Evolutionary conservation across 2,797 vertebrate genomes (phyloP).

Genomic region (Passerculus sandwichensis): DNA sequence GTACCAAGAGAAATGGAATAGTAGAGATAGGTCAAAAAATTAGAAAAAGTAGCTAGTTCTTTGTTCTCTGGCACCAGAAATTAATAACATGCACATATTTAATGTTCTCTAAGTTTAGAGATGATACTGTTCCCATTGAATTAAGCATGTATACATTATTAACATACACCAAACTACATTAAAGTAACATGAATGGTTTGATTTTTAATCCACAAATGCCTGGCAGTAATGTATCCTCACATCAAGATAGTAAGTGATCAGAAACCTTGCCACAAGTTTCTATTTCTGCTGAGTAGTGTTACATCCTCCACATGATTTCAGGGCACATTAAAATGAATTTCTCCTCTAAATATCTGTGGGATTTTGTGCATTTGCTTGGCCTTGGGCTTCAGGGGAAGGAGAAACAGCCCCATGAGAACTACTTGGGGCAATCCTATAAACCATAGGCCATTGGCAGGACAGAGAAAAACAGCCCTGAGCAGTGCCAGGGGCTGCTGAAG

Average conservation of each 20-base stretch:
- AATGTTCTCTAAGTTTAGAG: conserved; percentile 4
- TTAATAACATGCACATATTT: conserved; percentile 33
- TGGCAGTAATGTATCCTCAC: conserved; percentile 25
- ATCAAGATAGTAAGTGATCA: conserved; percentile 11
- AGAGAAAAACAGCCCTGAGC: not conserved
- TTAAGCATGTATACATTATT: conserved; percentile 54
- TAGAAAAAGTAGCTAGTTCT: not conserved
- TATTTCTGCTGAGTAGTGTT: not conserved
- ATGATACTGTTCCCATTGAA: not conserved
- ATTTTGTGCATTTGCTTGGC: not conserved
- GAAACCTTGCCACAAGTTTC: conserved; percentile 10
- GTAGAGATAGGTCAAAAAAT: not conserved
- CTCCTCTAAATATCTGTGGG: not conserved
- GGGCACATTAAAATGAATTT: not conserved
- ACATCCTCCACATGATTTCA: not conserved
- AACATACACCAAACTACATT: conserved; percentile 60
- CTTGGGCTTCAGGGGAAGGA: not conserved
- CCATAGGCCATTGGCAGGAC: not conserved
- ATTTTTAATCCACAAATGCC: conserved; percentile 51
- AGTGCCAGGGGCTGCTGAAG: not conserved
- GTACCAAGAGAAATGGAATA: not conserved
- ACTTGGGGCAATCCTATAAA: not conserved
- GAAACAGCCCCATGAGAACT: not conserved
- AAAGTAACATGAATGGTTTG: conserved; percentile 53
- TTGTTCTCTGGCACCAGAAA: conserved; percentile 6